These are phyloP conservation scores for Halichoerus grypus DNA, from an alignment of 2,113 vertebrate species.

Conservation along the genomic window DNA sequence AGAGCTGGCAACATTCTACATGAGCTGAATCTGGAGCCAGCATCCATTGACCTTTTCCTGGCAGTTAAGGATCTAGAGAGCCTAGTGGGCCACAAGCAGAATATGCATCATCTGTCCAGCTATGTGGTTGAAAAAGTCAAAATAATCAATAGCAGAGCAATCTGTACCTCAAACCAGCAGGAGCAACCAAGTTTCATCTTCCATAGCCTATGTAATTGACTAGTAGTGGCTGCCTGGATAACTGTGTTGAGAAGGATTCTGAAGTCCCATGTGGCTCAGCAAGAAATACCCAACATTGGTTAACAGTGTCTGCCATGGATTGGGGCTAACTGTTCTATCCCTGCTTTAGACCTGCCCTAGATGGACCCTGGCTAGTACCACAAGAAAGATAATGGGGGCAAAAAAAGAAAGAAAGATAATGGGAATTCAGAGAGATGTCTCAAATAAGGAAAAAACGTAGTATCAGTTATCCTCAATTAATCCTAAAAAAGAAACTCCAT, in stretches of 20 bases:
- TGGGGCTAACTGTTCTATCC: neutral
- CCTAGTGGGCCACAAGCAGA: conserved; percentile 39
- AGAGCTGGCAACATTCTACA: conserved; percentile 44
- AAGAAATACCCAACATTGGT: conserved; percentile 59
- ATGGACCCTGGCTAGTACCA: neutral
- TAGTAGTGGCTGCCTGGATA: conserved; percentile 28
- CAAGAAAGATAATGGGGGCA: neutral
- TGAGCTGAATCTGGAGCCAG: conserved; percentile 47
- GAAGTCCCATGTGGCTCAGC: conserved; percentile 32
- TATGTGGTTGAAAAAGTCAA: conserved; percentile 28
- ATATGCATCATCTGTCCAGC: conserved; percentile 11
- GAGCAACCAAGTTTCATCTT: conserved; percentile 33
- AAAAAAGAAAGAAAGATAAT: neutral
- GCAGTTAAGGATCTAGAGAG: conserved; percentile 55
- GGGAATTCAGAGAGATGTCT: neutral
- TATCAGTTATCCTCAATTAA: neutral
- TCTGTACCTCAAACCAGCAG: conserved; percentile 31
- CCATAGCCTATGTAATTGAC: neutral
- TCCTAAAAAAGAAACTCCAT: conserved; percentile 5
- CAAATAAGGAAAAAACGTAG: neutral
- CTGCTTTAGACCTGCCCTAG: conserved; percentile 4
- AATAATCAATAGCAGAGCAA: conserved; percentile 43
- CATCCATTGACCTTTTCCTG: conserved; percentile 64
- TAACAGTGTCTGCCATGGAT: neutral
- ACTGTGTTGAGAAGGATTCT: conserved; percentile 59